phyloP scores from a whole-genome alignment of 2,113 vertebrate genomes.

The Chinchilla lanigera region DNA sequence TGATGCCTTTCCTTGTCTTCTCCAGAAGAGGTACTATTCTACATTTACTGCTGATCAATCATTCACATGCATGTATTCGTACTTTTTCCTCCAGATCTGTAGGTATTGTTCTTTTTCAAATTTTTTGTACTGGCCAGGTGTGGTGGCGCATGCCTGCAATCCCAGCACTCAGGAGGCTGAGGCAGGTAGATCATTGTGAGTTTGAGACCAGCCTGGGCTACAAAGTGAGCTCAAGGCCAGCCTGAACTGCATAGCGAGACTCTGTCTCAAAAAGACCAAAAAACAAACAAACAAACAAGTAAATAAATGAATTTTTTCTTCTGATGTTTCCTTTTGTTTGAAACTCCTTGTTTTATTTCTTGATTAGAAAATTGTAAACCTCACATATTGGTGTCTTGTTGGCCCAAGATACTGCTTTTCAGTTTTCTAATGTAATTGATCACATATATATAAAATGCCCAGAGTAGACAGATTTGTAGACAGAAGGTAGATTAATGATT shows the following conservation, averaged over 20 bases:
- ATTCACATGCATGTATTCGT: background rate
- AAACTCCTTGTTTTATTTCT: conserved; percentile 14
- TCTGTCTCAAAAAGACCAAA: too few relatives aligned
- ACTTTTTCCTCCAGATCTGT: background rate
- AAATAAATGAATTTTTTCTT: too few relatives aligned
- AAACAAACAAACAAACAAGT: too few relatives aligned
- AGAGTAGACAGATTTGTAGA: background rate
- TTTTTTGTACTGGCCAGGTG: too few relatives aligned
- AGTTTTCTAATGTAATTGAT: background rate
- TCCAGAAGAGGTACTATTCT: background rate
- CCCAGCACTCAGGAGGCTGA: too few relatives aligned
- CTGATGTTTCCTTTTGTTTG: background rate
- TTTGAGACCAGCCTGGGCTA: too few relatives aligned
- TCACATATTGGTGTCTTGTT: background rate
- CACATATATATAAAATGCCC: background rate
- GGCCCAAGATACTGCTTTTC: background rate
- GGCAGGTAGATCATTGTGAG: too few relatives aligned
- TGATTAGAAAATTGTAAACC: background rate
- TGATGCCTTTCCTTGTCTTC: background rate
- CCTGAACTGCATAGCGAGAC: too few relatives aligned
- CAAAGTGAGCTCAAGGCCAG: too few relatives aligned
- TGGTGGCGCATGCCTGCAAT: too few relatives aligned
- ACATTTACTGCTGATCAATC: background rate
- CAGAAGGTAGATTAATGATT: background rate
- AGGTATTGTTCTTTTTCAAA: background rate